Conservation (phyloP, 2,113 vertebrate species). For the Phodopus roborovskii region DNA sequence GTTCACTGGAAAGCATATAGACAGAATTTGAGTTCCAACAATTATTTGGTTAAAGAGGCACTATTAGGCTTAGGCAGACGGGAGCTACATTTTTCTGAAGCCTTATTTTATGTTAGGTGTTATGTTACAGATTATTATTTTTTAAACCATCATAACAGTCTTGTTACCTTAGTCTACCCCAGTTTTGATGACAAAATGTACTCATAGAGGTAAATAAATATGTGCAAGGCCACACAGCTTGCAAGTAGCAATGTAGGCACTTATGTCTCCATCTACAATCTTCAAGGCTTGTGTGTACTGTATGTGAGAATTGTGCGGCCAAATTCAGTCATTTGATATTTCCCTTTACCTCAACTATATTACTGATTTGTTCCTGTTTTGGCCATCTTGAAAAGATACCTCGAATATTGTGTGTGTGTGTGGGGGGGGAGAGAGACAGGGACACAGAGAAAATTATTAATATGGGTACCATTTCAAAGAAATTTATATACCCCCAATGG, state of each 20-base stretch:
- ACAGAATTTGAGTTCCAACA: conserved; percentile 6
- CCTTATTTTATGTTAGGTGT: background rate
- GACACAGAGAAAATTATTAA: background rate
- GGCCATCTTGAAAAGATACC: background rate
- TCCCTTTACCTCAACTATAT: background rate
- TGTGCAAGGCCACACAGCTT: conserved; percentile 4
- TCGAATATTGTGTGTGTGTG: background rate
- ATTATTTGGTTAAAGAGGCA: conserved; percentile 27
- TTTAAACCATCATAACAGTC: conserved; percentile 13
- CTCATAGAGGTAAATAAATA: conserved; percentile 44
- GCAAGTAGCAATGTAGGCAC: background rate
- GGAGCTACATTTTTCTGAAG: conserved; percentile 4
- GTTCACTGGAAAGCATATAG: background rate
- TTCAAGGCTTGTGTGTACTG: background rate
- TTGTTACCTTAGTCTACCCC: background rate
- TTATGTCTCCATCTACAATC: background rate
- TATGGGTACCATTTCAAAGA: background rate
- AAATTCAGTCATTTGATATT: conserved; percentile 22
- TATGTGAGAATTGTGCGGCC: background rate
- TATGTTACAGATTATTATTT: conserved; percentile 1
- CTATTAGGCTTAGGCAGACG: background rate
- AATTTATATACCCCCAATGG: background rate
- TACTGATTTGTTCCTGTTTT: background rate
- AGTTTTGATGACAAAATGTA: conserved; percentile 2
- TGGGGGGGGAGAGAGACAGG: background rate